Evolutionary conservation across 2,888 invertebrate genomes (phyloP).

Genomic region (Ypsolopha scabrella): DNA sequence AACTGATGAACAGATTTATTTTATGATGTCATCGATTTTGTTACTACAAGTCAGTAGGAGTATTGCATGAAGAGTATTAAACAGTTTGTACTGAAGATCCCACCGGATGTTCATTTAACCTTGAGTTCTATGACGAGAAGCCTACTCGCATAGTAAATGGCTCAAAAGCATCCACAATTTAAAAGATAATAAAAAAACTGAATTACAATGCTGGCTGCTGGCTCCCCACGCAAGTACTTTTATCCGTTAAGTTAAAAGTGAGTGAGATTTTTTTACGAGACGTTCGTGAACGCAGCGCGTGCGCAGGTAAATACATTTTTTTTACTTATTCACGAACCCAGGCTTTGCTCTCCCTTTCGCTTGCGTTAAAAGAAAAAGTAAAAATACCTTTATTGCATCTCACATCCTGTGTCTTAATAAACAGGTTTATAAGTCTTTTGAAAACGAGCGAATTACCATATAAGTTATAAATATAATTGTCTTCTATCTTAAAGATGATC

Average conservation of each 20-base stretch:
- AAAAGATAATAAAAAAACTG: no score
- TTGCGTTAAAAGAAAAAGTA: background rate
- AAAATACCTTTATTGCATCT: no score
- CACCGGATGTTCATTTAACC: background rate
- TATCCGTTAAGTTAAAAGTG: background rate
- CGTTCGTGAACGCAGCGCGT: slow-evolving; percentile 2
- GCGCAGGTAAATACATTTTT: slow-evolving; percentile 8
- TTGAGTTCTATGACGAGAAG: no score
- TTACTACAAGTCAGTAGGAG: slow-evolving; percentile 3
- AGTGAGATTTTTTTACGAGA: background rate
- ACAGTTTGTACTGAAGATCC: background rate
- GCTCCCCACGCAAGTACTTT: no score
- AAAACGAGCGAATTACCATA: no score
- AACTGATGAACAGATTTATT: slow-evolving; percentile 45
- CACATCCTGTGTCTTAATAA: no score
- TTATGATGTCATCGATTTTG: slow-evolving; percentile 50
- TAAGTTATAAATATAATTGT: no score
- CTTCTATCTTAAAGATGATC: no score
- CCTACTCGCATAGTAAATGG: no score
- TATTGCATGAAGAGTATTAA: slow-evolving; percentile 15
- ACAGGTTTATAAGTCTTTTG: no score
- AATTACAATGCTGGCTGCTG: background rate
- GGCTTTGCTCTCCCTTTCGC: slow-evolving; percentile 1
- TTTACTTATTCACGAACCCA: background rate
- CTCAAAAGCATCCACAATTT: no score